Conservation (phyloP, 2,888 invertebrate species). For the Spilosoma lubricipeda region DNA sequence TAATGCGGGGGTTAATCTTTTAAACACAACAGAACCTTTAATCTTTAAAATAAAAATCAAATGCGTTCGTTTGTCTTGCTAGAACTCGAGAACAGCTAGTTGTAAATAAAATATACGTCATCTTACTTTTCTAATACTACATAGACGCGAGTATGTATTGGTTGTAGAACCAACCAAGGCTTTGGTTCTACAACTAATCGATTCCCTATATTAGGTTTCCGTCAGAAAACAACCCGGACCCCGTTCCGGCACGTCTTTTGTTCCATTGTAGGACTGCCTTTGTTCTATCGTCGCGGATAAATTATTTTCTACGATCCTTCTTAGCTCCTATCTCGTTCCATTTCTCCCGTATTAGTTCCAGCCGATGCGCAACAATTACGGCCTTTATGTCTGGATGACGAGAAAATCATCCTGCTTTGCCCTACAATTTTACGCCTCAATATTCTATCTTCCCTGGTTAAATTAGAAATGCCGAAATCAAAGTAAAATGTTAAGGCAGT, state of each 20-base stretch:
- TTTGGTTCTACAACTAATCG: slow-evolving; percentile 77
- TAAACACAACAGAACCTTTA: no score
- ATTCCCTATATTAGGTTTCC: slow-evolving; percentile 81
- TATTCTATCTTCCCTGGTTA: slow-evolving; percentile 74
- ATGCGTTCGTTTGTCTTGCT: no score
- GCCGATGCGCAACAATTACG: slow-evolving; percentile 85
- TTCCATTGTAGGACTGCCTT: slow-evolving; percentile 80
- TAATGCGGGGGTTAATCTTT: no score
- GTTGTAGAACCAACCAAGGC: slow-evolving; percentile 27
- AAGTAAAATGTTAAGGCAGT: slow-evolving; percentile 52
- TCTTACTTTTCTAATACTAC: slow-evolving; percentile 59
- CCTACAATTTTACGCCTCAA: slow-evolving; percentile 82
- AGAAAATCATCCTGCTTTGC: slow-evolving; percentile 82
- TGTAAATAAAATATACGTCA: slow-evolving; percentile 20
- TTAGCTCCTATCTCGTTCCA: slow-evolving; percentile 83
- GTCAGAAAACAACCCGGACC: slow-evolving; percentile 80
- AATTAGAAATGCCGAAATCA: slow-evolving; percentile 70
- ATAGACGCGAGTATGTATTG: slow-evolving; percentile 65
- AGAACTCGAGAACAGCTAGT: no score
- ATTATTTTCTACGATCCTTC: slow-evolving; percentile 84
- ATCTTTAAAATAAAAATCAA: no score
- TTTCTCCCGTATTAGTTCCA: slow-evolving; percentile 86
- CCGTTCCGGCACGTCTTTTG: slow-evolving; percentile 79
- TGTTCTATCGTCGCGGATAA: slow-evolving; percentile 83
- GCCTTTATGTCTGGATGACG: slow-evolving; percentile 84